Conservation (phyloP, 2,113 vertebrate species). For the Otus sunia region DNA sequence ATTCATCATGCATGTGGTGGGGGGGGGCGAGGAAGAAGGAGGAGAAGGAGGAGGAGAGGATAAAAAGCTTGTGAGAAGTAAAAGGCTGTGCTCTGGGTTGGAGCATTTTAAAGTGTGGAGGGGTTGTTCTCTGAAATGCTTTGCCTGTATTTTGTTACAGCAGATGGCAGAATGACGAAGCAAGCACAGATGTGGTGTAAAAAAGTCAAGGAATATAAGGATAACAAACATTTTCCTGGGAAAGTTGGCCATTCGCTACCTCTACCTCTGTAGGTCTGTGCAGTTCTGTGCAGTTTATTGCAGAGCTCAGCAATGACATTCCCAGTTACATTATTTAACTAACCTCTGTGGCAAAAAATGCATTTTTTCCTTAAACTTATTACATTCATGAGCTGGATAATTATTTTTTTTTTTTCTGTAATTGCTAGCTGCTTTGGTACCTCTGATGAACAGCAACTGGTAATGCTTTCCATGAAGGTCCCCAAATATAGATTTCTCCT, state of each 20-base stretch:
- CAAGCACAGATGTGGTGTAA: slow-evolving; percentile 15
- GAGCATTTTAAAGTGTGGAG: not conserved
- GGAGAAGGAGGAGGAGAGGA: not conserved
- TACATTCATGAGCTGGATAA: not conserved
- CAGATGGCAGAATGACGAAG: slow-evolving; percentile 8
- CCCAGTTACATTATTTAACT: not conserved
- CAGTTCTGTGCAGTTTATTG: not conserved
- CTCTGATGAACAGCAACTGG: not conserved
- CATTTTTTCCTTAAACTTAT: not conserved
- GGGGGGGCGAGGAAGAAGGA: not conserved
- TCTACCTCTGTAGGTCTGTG: not conserved
- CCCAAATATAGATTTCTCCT: slow-evolving; percentile 10
- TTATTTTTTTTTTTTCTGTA: not conserved
- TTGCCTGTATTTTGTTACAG: slow-evolving; percentile 52
- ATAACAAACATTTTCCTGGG: slow-evolving; percentile 3
- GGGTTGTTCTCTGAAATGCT: slow-evolving; percentile 5
- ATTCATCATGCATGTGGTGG: not conserved
- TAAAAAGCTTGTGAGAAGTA: not conserved
- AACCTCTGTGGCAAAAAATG: not conserved
- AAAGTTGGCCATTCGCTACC: not conserved
- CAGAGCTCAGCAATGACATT: not conserved
- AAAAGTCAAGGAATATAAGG: not conserved
- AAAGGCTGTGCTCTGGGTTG: not conserved
- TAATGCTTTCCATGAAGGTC: slow-evolving; percentile 28
- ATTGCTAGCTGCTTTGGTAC: not conserved